phyloP scores from a whole-genome alignment of 2,797 vertebrate species.

The Sardinella longiceps region DNA sequence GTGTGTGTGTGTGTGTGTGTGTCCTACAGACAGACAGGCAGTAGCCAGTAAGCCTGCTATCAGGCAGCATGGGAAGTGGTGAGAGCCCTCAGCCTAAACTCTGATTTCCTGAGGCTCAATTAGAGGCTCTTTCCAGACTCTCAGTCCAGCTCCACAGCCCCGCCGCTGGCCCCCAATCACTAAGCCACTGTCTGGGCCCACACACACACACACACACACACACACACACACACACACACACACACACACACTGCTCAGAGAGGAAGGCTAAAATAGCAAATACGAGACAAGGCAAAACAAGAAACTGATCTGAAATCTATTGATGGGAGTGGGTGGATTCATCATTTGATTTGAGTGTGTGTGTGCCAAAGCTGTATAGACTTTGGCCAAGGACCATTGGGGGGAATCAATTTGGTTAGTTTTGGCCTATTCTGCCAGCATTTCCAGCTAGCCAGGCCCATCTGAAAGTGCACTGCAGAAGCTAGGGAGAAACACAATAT shows the following conservation, averaged over 20 bases:
- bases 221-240: not conserved
- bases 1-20: not conserved
- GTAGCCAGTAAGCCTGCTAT: not conserved
- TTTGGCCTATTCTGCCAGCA: not conserved
- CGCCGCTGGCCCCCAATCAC: not conserved
- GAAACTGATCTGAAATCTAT: too few relatives aligned
- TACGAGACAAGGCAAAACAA: not conserved
- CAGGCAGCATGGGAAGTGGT: not conserved
- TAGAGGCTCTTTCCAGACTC: conserved; percentile 9
- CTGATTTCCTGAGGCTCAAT: conserved; percentile 10
- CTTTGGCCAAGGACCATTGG: not conserved
- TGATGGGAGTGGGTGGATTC: too few relatives aligned
- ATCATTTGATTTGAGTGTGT: not conserved
- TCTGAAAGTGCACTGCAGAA: too few relatives aligned
- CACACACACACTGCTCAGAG: not conserved
- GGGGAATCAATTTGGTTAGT: not conserved
- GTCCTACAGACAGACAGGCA: not conserved
- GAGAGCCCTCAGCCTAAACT: not conserved
- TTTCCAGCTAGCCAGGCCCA: not conserved
- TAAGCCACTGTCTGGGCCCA: not conserved
- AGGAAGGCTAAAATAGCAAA: not conserved
- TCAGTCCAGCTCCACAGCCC: not conserved
- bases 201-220: not conserved
- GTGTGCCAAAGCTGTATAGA: not conserved
- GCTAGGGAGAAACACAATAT: too few relatives aligned